phyloP scores from a whole-genome alignment of 2,797 vertebrate genomes.

The Moxostoma hubbsi region DNA sequence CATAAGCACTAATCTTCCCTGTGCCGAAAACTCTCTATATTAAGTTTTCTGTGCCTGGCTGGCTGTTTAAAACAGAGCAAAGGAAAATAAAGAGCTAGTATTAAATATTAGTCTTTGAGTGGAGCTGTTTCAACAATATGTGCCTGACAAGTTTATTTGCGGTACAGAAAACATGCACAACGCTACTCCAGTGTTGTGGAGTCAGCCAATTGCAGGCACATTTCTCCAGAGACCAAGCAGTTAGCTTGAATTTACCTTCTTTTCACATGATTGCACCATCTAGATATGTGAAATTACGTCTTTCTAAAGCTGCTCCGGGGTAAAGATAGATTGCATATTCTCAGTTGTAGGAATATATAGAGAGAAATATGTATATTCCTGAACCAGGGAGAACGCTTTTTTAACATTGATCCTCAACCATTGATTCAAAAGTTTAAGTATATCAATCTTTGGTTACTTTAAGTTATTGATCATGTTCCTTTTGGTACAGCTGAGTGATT shows the following conservation, averaged over 20 bases:
- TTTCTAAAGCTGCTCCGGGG: conserved; percentile 56
- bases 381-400: conserved; percentile 10
- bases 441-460: too few relatives aligned
- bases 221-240: conserved; percentile 54
- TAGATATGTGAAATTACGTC: conserved; percentile 60
- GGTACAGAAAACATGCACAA: not conserved
- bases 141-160: conserved; percentile 45
- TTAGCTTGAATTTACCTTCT: conserved; percentile 62
- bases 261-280: conserved; percentile 62
- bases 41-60: conserved; percentile 20
- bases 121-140: conserved; percentile 10
- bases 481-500: too few relatives aligned
- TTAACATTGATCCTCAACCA: conserved; percentile 28
- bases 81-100: conserved; percentile 11
- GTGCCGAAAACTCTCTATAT: conserved; percentile 6
- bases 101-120: conserved; percentile 37
- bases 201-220: conserved; percentile 59
- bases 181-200: conserved; percentile 37
- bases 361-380: conserved; percentile 33
- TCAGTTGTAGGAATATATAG: conserved; percentile 5
- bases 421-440: not conserved
- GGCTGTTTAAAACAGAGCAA: conserved; percentile 33
- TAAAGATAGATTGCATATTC: conserved; percentile 60
- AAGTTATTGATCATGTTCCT: too few relatives aligned
- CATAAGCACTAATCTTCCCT: not conserved